A percentile compares a stretch with the other conserved stretches of the same genome.
Conservation (phyloP, 2,113 vertebrate species). For the Chaetops frenatus region DNA sequence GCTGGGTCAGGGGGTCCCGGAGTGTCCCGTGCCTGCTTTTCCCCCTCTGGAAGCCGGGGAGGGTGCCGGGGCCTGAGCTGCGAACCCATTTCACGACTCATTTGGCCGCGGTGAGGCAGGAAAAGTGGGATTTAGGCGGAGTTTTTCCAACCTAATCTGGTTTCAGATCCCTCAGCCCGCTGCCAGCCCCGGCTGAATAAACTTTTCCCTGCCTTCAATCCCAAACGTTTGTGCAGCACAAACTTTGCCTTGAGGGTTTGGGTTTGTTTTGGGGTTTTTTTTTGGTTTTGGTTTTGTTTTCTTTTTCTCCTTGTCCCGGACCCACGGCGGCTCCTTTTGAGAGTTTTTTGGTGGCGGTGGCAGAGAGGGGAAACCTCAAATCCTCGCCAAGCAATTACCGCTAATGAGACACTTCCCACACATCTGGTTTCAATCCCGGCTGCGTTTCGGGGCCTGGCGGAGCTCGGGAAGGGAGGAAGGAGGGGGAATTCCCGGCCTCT, state of each 20-base stretch:
- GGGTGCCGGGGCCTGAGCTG: not conserved
- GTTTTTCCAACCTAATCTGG: not conserved
- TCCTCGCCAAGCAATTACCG: conserved; percentile 41
- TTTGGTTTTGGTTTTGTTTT: not conserved
- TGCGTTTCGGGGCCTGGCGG: not conserved
- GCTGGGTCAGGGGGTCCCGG: not conserved
- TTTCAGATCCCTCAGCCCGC: not conserved
- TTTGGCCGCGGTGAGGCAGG: not conserved
- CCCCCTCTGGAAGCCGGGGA: not conserved
- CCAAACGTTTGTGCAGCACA: not conserved
- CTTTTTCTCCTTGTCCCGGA: not conserved
- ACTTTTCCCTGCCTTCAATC: not conserved
- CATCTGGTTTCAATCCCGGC: conserved; percentile 45
- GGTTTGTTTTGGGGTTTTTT: too few relatives aligned
- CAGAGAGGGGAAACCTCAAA: conserved; percentile 61
- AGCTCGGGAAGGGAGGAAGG: not conserved
- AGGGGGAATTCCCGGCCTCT: not conserved
- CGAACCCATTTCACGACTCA: not conserved
- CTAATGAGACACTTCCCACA: conserved; percentile 61
- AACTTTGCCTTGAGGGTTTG: not conserved
- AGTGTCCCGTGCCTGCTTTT: not conserved
- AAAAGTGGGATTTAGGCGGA: not conserved
- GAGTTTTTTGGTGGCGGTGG: not conserved
- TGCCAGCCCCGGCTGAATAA: not conserved
- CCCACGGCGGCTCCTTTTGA: not conserved